A percentile compares a stretch with the other conserved stretches of the same genome.
phyloP scores from a whole-genome alignment of 2,113 vertebrate species.

The Loxodonta africana region DNA sequence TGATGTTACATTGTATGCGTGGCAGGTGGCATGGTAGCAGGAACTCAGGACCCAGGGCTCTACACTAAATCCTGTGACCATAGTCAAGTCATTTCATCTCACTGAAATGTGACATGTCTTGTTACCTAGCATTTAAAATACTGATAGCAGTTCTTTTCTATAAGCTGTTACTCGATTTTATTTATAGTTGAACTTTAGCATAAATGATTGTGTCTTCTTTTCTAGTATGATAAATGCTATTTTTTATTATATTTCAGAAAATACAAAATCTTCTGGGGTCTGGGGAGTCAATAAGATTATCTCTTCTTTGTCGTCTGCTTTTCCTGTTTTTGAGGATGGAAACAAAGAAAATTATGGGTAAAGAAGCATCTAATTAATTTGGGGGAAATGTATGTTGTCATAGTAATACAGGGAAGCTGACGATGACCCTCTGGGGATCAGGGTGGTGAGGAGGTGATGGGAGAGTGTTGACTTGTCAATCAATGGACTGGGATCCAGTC shows the following conservation, averaged over 20 bases:
- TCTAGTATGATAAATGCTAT: constrained; percentile 4
- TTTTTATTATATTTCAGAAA: constrained; percentile 70
- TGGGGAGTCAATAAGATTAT: constrained; percentile 69
- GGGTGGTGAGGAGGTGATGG: not conserved
- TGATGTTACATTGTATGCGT: no score
- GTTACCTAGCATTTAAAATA: not conserved
- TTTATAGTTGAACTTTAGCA: not conserved
- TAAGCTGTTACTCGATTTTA: not conserved
- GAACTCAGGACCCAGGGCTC: not conserved
- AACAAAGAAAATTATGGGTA: constrained; percentile 91
- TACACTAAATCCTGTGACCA: not conserved
- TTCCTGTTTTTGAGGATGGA: constrained; percentile 95
- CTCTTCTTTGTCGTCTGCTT: constrained; percentile 80
- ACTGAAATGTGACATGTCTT: not conserved
- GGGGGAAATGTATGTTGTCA: not conserved
- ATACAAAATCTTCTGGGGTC: constrained; percentile 72
- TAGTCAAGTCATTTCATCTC: not conserved
- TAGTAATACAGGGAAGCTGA: not conserved
- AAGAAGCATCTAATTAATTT: constrained; percentile 56
- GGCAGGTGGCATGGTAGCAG: no score
- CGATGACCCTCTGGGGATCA: not conserved
- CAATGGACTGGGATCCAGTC: not conserved
- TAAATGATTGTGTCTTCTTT: not conserved
- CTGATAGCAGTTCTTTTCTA: not conserved
- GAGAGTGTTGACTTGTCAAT: not conserved